Evolutionary conservation across 2,888 invertebrate species (phyloP).

Genomic region (Lasioglossum pauxillum): DNA sequence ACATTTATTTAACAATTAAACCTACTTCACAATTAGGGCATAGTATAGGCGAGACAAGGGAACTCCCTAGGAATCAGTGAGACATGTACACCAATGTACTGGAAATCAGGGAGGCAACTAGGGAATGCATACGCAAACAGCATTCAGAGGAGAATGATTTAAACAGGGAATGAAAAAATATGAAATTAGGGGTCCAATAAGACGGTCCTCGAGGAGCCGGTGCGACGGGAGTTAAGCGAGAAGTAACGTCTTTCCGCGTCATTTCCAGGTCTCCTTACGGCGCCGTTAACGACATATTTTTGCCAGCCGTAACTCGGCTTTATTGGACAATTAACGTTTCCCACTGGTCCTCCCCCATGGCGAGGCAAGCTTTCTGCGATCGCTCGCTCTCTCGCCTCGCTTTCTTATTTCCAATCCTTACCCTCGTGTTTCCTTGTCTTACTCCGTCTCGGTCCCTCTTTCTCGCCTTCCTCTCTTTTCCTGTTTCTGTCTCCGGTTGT

Average conservation of each 20-base stretch:
- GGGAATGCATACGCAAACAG: neutral
- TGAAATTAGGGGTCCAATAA: slow-evolving; percentile 26
- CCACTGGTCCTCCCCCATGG: slow-evolving; percentile 63
- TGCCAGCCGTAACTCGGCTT: slow-evolving; percentile 80
- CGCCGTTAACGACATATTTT: slow-evolving; percentile 77
- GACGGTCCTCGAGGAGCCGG: slow-evolving; percentile 25
- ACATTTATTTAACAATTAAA: neutral
- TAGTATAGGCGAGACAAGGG: neutral
- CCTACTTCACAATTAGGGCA: too few relatives aligned
- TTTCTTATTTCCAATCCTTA: slow-evolving; percentile 57
- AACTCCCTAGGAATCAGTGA: neutral
- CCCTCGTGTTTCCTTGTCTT: neutral
- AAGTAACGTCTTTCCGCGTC: slow-evolving; percentile 77
- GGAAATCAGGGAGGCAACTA: neutral
- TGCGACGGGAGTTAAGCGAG: slow-evolving; percentile 59
- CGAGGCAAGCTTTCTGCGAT: slow-evolving; percentile 46
- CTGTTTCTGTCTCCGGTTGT: slow-evolving; percentile 71
- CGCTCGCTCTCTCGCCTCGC: slow-evolving; percentile 27
- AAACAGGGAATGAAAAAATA: neutral
- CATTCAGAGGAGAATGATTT: neutral
- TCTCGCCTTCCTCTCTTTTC: slow-evolving; percentile 21
- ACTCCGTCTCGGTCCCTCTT: neutral
- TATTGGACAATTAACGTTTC: slow-evolving; percentile 84
- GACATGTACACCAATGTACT: neutral
- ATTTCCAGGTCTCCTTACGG: slow-evolving; percentile 78